phyloP scores from a whole-genome alignment of 2,888 invertebrate genomes.

The Carabus problematicus region DNA sequence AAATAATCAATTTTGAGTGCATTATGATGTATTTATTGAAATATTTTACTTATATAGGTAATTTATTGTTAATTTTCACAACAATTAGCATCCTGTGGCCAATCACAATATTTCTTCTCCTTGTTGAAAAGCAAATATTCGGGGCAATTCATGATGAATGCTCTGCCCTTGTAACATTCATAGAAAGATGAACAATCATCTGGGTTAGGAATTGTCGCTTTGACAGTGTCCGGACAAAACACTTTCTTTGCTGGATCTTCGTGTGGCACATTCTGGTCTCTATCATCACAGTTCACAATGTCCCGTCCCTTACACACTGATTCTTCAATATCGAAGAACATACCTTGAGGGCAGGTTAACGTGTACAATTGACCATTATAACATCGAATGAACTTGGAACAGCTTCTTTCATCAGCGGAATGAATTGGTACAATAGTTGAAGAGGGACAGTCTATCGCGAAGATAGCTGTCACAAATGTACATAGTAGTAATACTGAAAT shows the following conservation, averaged over 20 bases:
- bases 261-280: slow-evolving; percentile 9
- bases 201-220: slow-evolving; percentile 36
- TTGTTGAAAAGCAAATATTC: slow-evolving; percentile 44
- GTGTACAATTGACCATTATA: slow-evolving; percentile 17
- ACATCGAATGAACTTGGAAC: slow-evolving; percentile 22
- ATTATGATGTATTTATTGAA: too few species aligned
- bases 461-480: slow-evolving; percentile 1
- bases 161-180: slow-evolving; percentile 41
- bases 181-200: slow-evolving; percentile 44
- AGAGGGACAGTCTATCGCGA: slow-evolving; percentile 9
- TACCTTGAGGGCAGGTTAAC: slow-evolving; percentile 19
- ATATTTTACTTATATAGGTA: too few species aligned
- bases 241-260: slow-evolving; percentile 7
- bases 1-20: too few species aligned
- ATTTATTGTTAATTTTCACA: slow-evolving; percentile 15
- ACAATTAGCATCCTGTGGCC: slow-evolving; percentile 43
- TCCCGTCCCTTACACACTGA: slow-evolving; percentile 3
- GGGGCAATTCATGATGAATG: slow-evolving; percentile 35
- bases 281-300: slow-evolving; percentile 23
- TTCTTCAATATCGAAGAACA: slow-evolving; percentile 13
- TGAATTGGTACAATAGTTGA: slow-evolving; percentile 15
- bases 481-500: slow-evolving; percentile 15
- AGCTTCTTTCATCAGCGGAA: slow-evolving; percentile 6
- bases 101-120: slow-evolving; percentile 44
- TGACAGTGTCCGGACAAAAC: not conserved